phyloP scores from a whole-genome alignment of 2,113 vertebrate species.

The Phalacrocorax pelagicus region DNA sequence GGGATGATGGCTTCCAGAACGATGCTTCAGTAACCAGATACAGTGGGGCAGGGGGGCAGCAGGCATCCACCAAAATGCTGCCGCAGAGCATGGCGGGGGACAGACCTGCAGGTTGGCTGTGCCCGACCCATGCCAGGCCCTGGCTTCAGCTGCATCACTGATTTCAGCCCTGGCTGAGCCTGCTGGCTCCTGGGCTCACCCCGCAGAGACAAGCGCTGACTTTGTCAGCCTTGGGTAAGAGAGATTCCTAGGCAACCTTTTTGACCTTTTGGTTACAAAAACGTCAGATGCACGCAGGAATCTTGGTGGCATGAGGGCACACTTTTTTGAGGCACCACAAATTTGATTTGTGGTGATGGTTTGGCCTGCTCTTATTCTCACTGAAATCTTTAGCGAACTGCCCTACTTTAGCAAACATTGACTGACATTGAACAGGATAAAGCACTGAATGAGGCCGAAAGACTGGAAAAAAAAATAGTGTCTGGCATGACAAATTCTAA shows the following conservation, averaged over 20 bases:
- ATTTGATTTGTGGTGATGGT: background rate
- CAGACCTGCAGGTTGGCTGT: accelerated
- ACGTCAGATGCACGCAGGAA: background rate
- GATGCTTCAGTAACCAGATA: accelerated
- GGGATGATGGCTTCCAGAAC: accelerated
- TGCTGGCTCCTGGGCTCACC: accelerated
- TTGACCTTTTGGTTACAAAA: background rate
- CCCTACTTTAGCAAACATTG: background rate
- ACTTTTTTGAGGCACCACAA: background rate
- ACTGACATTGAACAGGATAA: background rate
- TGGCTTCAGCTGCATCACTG: accelerated
- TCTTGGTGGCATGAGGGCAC: accelerated
- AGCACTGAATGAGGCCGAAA: background rate
- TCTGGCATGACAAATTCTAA: background rate
- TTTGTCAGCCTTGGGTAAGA: background rate
- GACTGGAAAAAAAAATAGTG: background rate
- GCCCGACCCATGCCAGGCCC: accelerated
- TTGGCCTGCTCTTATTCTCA: background rate
- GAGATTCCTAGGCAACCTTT: background rate
- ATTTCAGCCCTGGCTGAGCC: background rate
- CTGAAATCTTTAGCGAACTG: background rate
- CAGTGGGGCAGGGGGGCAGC: accelerated
- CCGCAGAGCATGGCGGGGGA: background rate
- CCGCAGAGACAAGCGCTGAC: accelerated
- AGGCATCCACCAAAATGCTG: accelerated